A percentile compares a stretch with the other conserved stretches of the same genome.
phyloP scores from a whole-genome alignment of 2,113 vertebrate genomes.

The Cynocephalus volans region DNA sequence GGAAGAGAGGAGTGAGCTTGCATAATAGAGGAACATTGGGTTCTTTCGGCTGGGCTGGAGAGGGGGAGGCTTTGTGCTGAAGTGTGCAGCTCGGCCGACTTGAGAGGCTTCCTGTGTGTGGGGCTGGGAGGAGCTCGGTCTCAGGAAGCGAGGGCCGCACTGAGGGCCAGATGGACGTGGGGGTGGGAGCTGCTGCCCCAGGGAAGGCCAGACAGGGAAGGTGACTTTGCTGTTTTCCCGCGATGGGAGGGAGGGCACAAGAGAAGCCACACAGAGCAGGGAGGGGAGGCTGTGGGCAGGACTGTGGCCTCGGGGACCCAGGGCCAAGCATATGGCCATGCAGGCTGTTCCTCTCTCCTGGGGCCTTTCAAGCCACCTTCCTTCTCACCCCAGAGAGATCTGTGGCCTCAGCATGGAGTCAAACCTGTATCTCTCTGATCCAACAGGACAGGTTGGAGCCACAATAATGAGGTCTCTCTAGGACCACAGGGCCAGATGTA shows the following conservation, averaged over 20 bases:
- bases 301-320: background rate
- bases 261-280: background rate
- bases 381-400: background rate
- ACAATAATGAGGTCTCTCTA: background rate
- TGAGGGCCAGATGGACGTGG: background rate
- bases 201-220: background rate
- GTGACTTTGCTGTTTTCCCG: background rate
- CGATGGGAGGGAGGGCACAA: background rate
- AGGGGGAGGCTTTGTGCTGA: constrained; percentile 45
- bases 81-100: background rate
- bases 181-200: fast-evolving
- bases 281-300: background rate
- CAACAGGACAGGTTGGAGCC: background rate
- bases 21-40: constrained; percentile 61
- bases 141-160: fast-evolving
- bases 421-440: background rate
- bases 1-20: constrained; percentile 58
- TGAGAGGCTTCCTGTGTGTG: background rate
- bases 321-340: background rate
- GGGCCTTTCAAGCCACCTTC: background rate
- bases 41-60: background rate
- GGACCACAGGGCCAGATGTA: background rate
- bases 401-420: background rate
- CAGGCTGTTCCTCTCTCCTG: background rate
- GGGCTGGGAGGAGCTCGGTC: background rate